Evolutionary conservation across 2,113 vertebrate species (phyloP), one percentile per base, ranked within the genome.

Genomic region (Tonatia bakeri): DNA sequence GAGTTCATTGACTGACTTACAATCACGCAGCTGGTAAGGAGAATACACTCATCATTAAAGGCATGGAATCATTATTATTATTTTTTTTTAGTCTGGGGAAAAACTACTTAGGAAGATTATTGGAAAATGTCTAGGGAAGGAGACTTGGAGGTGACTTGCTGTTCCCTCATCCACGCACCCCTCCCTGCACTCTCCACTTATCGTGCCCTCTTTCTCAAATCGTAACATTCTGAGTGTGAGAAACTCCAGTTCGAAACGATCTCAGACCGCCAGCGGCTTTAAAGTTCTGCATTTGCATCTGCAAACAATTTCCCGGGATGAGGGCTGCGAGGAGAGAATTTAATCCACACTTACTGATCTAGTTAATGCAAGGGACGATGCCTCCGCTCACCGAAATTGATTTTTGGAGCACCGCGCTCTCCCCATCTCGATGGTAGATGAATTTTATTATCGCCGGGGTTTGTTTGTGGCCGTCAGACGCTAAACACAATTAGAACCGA

Each of bases 261-360:
- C 70, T n/a, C 84, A 24, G 4, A 12, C 9, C 9, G 6, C 43
- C 43, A 6, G 2, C 7, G 0, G 28, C 43, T 24, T 38, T 31
- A 81, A 86, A 94, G 56, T 73, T 65, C 73, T 40, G 45, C 19
- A 94, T 87, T 75, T 81, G 45, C 81, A 86, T 90, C 85, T 86
- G 31, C 50, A 86, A 80, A 85, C 15, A n/a, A 43, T 28, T 52
- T 59, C 54, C 67, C 10, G 6, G 19, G 22, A 47, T 7, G 3
- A 52, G 64, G 64, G 7, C 43, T 7, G 0, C 36, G 4, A 36
- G 9, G 10, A 56, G 45, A 52, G 54, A 50, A 67, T 38, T 31
- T 5, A 24, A 80, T 50, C 40, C 67, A 36, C 0, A 10, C 28
- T 45, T 81, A 31, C 22, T 5, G 13, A 67, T 75, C 47, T 86